Evolutionary conservation across 2,888 invertebrate species (phyloP), one percentile per base, ranked within the genome.

Genomic region (Apocheima hispidaria): DNA sequence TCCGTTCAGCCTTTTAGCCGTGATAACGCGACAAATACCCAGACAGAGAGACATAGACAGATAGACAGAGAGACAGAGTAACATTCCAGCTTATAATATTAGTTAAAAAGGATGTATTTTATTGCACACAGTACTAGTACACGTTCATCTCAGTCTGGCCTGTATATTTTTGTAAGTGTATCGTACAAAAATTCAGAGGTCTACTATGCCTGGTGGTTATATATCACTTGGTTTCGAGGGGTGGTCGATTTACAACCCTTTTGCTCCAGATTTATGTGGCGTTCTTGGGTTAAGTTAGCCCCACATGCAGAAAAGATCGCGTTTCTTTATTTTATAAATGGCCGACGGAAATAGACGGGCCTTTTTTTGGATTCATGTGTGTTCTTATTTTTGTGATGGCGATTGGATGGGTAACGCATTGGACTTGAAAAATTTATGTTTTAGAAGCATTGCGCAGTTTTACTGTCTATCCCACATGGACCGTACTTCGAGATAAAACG

Each of bases 261-360:
- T 89, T 72, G 75, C 72, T 71, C 76, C 87, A 87, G 90, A 92
- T 92, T 92, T 92, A 92, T 86, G 86, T 80, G 77, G 71, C 80
- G 75, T 78, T 78, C 78, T 72, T 70, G 77, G 85, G 86, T 85
- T 83, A 83, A 81, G 63, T 84, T 82, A 81, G 82, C 83, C 84
- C 73, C 81, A 83, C 83, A 86, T 84, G 85, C 88, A 87, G 84
- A 87, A 86, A 84, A 86, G 86, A 87, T 86, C 85, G 83, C 74
- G 86, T 90, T 90, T 88, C 90, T 87, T 90, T 90, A 86, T 88
- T 88, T 90, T 88, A 89, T 88, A 88, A 88, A 90, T 89, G 81
- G 82, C 73, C 68, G 54, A 71, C 82, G 67, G 78, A 87, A 88
- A 90, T 89, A 89, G 84, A 84, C 60, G 65, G 66, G 55, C 71